Conservation (phyloP, 2,797 vertebrate genomes). For the Acipenser transmontanus region DNA sequence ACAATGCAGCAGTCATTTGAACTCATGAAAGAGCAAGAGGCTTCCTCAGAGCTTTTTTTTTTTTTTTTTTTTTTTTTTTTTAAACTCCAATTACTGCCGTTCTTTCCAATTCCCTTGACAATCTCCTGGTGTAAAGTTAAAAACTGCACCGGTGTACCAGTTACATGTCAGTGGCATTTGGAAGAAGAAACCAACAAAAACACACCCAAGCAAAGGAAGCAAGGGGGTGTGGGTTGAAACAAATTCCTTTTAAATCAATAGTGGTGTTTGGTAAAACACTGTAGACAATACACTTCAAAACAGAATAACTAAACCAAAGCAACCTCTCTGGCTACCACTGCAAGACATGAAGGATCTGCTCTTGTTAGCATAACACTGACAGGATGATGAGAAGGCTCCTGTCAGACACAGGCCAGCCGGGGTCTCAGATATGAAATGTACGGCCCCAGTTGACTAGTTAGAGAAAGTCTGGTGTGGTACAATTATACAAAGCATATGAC, state of each 20-base stretch:
- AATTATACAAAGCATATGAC: constrained; percentile 89
- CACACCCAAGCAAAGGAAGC: constrained; percentile 30
- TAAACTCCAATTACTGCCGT: constrained; percentile 50
- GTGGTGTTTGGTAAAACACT: constrained; percentile 17
- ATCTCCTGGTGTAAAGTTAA: constrained; percentile 39
- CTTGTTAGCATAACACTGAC: constrained; percentile 96
- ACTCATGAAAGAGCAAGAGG: constrained; percentile 28
- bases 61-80: constrained; percentile 8
- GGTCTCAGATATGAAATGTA: constrained; percentile 54
- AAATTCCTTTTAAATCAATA: constrained; percentile 35
- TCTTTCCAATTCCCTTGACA: constrained; percentile 38
- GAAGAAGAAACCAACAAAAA: background rate
- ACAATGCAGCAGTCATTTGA: constrained; percentile 30
- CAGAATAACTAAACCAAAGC: constrained; percentile 27
- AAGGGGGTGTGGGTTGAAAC: constrained; percentile 31
- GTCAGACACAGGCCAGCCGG: constrained; percentile 73
- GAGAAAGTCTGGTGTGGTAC: constrained; percentile 76
- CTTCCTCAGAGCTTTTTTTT: constrained; percentile 19
- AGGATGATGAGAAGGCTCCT: constrained; percentile 87
- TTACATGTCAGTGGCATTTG: constrained; percentile 58
- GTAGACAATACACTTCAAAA: constrained; percentile 33
- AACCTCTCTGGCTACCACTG: constrained; percentile 63
- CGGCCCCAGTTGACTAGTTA: constrained; percentile 94
- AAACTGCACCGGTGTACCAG: constrained; percentile 23
- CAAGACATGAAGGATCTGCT: constrained; percentile 64